Evolutionary conservation across 2,113 vertebrate genomes (phyloP).

Genomic region (Riparia riparia): DNA sequence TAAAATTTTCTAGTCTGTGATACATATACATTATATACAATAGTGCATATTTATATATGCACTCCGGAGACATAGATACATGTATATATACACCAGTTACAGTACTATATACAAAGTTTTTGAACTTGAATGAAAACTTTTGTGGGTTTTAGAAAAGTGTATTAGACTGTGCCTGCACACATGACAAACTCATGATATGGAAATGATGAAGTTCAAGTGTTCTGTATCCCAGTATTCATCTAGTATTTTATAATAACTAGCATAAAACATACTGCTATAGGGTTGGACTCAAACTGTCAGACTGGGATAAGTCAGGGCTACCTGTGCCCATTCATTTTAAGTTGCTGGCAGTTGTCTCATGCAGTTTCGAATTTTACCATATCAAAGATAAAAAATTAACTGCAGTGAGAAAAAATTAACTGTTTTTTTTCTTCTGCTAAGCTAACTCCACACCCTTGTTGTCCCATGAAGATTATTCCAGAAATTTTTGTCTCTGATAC

Average conservation of each 20-base stretch:
- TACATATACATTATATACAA: neutral
- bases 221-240: neutral
- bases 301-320: neutral
- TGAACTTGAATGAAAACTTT: slow-evolving; percentile 38
- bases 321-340: neutral
- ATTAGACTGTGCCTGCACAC: neutral
- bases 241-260: neutral
- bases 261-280: neutral
- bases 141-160: neutral
- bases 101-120: slow-evolving; percentile 13
- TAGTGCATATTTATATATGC: slow-evolving; percentile 21
- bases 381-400: neutral
- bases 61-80: neutral
- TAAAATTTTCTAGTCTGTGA: slow-evolving; percentile 17
- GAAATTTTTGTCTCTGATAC: neutral
- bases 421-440: neutral
- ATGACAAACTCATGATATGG: neutral
- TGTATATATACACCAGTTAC: neutral
- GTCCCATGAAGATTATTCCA: neutral
- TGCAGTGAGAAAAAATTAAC: too few species aligned
- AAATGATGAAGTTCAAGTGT: neutral
- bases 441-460: neutral
- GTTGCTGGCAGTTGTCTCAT: neutral
- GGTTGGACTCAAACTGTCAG: neutral
- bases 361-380: neutral